phyloP scores from a whole-genome alignment of 2,797 vertebrate genomes.

The Tauraco hartlaubi region DNA sequence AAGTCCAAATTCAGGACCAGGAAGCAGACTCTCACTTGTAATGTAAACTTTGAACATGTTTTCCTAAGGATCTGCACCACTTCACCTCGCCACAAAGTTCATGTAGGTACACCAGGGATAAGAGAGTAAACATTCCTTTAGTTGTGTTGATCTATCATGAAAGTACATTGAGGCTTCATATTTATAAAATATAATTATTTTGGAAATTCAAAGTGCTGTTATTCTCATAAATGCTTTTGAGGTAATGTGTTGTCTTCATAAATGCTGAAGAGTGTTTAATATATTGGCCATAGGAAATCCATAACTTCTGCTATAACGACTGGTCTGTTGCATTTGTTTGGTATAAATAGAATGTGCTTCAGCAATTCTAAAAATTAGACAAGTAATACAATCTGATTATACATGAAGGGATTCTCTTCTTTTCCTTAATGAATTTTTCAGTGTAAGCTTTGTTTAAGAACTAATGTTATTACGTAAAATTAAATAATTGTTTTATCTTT shows the following conservation, averaged over 20 bases:
- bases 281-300: background rate
- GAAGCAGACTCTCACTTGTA: background rate
- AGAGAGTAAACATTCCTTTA: background rate
- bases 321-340: background rate
- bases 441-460: background rate
- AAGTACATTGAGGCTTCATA: background rate
- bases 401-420: background rate
- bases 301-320: background rate
- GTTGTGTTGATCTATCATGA: background rate
- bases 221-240: background rate
- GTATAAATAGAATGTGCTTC: background rate
- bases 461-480: background rate
- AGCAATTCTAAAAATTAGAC: background rate
- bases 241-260: background rate
- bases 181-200: background rate
- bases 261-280: background rate
- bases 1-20: background rate
- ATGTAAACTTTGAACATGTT: background rate
- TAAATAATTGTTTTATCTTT: background rate
- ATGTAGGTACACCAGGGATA: background rate
- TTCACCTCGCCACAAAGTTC: background rate
- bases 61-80: background rate
- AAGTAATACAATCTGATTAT: background rate
- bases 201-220: background rate
- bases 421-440: background rate